Base-by-base conservation (phyloP, 2,797 vertebrate genomes). In the Chelidonichthys spinosus region DNA sequence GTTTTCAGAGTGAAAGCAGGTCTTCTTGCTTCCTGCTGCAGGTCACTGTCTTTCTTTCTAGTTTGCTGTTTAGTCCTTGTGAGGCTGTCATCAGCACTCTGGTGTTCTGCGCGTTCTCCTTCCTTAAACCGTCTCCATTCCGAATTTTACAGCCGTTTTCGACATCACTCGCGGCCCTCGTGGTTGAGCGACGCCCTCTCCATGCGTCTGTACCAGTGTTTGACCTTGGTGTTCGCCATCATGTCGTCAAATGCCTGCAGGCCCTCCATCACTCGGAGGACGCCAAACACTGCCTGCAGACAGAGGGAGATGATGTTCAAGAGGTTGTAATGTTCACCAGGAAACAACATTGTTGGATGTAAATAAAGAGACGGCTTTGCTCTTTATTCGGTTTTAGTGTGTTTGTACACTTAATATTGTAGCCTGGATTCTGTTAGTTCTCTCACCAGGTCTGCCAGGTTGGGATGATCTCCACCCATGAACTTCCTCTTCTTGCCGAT, bases 391-490 rank as follows among this genome's bases (percentile, higher is more conserved):
- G 40, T 42, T 42, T 42, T 42, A 42, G 40, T 9, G 8, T 42
- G 40, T 42, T 25, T 25, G 25, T 25, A 1, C 25, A 25, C 25
- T 25, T 25, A 25, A 25, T 25, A 25, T 25, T 25, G 25, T 25
- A 25, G 25, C 25, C 25, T 25, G 25, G 25, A 25, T 25, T 25
- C 1, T 25, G 25, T 25, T 25, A 25, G 42, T 39, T 37, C 33
- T 36, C 95, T 94, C 92, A 99, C 98, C 97, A 99, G 92, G 87
- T 99, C 98, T 4, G 98, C 97, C 2, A 99, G 95, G 88, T 99
- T 99, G 0, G 98, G 98, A 40, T 92, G 82, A 39, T 95, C 94
- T 77, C 98, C 98, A 0, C 98, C 98, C 96, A 99, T 96, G 90
- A 98, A 99, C 53, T 89, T 94, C 79, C 95, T 96, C 42, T 96